Conservation (phyloP, 2,888 invertebrate genomes). For the Notocelia uddmanniana region DNA sequence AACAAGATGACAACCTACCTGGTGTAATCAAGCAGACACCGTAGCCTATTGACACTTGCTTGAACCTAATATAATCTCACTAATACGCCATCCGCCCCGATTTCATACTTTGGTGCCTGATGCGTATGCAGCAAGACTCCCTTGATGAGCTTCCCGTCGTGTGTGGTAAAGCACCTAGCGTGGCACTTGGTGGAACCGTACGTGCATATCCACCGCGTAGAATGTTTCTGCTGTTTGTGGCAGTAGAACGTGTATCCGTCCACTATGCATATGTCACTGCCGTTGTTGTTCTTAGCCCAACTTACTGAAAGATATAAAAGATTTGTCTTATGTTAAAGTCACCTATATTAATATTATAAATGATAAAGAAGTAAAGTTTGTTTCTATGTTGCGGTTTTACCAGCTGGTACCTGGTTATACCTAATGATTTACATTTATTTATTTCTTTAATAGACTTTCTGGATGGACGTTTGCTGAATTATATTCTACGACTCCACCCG, state of each 20-base stretch:
- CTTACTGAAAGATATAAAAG: not conserved
- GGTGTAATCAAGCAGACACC: no score
- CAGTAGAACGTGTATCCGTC: conserved; percentile 47
- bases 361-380: no score
- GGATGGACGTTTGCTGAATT: no score
- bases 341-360: no score
- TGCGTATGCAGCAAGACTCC: conserved; percentile 39
- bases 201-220: conserved; percentile 14
- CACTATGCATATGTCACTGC: conserved; percentile 49
- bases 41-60: no score
- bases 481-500: no score
- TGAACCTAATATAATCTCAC: not conserved
- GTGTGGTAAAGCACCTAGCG: conserved; percentile 3
- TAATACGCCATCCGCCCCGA: conserved; percentile 30
- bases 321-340: no score
- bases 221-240: not conserved
- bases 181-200: not conserved
- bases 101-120: conserved; percentile 35
- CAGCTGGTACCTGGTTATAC: no score
- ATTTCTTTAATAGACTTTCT: no score
- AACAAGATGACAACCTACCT: no score
- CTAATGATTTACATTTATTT: no score
- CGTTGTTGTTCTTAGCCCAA: conserved; percentile 29
- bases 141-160: conserved; percentile 8
- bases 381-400: no score